Evolutionary conservation across 2,797 vertebrate species (phyloP).

Genomic region (Phrynocephalus guinanensis): DNA sequence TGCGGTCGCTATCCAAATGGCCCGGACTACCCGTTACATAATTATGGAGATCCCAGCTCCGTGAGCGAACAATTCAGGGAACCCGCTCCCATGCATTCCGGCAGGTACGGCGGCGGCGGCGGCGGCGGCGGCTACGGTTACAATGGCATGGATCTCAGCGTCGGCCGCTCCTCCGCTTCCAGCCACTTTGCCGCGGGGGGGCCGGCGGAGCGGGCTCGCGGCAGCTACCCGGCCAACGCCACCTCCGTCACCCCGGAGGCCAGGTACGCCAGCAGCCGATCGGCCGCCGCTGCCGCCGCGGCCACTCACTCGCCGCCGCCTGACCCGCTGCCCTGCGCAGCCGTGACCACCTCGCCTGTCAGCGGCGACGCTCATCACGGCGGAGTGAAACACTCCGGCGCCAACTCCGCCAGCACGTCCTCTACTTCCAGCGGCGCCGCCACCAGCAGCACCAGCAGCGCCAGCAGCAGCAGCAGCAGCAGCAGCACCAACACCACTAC

Average conservation of each 20-base stretch:
- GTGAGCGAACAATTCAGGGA: conserved; percentile 97
- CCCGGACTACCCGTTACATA: conserved; percentile 99
- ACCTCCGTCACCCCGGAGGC: conserved; percentile 87
- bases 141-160: conserved; percentile 99
- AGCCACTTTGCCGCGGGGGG: conserved; percentile 87
- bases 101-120: conserved; percentile 94
- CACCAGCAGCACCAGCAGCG: conserved; percentile 59
- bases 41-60: conserved; percentile 98
- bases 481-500: conserved; percentile 67
- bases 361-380: conserved; percentile 83
- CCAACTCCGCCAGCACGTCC: conserved; percentile 84
- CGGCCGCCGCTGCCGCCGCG: conserved; percentile 73
- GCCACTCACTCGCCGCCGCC: conserved; percentile 88
- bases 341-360: conserved; percentile 86
- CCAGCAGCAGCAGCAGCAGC: conserved; percentile 71
- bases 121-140: conserved; percentile 84
- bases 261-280: conserved; percentile 92
- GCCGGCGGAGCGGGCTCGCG: conserved; percentile 87
- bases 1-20: conserved; percentile 99
- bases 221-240: conserved; percentile 89
- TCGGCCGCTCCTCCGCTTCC: conserved; percentile 86
- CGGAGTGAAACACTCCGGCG: conserved; percentile 90
- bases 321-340: conserved; percentile 91
- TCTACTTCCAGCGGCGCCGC: conserved; percentile 82
- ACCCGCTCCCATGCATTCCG: conserved; percentile 94